Evolutionary conservation across 2,888 invertebrate species (phyloP).

Genomic region (Zygogramma bicolorata): DNA sequence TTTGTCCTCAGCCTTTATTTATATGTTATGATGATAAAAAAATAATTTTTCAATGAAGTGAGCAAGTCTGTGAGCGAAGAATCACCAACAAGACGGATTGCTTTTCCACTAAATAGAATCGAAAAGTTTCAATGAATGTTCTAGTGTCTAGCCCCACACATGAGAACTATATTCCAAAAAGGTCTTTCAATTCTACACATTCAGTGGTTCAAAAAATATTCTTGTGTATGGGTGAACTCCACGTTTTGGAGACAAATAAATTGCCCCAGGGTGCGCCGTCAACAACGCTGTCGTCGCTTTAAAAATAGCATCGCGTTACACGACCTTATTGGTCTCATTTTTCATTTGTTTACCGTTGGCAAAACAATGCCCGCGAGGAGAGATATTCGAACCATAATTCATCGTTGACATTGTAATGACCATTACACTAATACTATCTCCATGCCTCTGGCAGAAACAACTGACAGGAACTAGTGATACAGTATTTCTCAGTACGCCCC

Average conservation of each 20-base stretch:
- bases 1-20: too few relatives aligned
- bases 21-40: too few relatives aligned
- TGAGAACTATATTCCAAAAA: too few relatives aligned
- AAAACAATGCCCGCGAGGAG: conserved; percentile 28
- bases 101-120: too few relatives aligned
- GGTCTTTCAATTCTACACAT: too few relatives aligned
- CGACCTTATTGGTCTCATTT: conserved; percentile 36
- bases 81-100: too few relatives aligned
- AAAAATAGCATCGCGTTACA: conserved; percentile 34
- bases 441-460: neutral
- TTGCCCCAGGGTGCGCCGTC: conserved; percentile 21
- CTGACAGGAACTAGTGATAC: neutral
- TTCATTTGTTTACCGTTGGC: conserved; percentile 32
- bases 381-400: conserved; percentile 18
- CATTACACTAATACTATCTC: neutral
- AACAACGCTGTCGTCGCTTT: conserved; percentile 26
- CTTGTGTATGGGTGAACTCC: neutral
- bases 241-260: conserved; percentile 17
- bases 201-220: neutral
- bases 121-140: too few relatives aligned
- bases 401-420: neutral
- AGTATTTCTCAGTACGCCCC: neutral
- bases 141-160: too few relatives aligned
- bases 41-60: too few relatives aligned
- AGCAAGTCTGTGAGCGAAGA: too few relatives aligned